A percentile compares a stretch with the other conserved stretches of the same genome.
These are phyloP conservation scores for Thunnus thynnus DNA, from an alignment of 2,113 vertebrate genomes.

Conservation along the genomic window DNA sequence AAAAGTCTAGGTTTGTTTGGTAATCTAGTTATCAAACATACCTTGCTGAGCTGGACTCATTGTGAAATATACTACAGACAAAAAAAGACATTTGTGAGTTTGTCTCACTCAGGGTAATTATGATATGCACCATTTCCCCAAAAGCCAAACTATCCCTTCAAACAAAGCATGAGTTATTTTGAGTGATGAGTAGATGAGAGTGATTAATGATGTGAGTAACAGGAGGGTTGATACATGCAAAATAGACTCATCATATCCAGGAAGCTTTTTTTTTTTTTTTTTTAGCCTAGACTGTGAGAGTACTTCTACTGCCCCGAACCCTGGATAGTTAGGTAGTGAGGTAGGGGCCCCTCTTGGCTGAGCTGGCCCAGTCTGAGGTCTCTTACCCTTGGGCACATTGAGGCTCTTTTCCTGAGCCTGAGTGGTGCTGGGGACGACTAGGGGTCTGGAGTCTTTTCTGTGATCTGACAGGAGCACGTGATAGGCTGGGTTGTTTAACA, in stretches of 20 bases:
- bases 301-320: neutral
- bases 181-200: conserved; percentile 40
- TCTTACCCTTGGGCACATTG: conserved; percentile 89
- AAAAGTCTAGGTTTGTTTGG: no score
- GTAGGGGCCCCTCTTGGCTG: conserved; percentile 16
- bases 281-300: neutral
- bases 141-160: conserved; percentile 55
- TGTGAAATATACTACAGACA: neutral
- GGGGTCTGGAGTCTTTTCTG: conserved; percentile 84
- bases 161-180: conserved; percentile 28
- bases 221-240: conserved; percentile 60
- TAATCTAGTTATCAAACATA: no score
- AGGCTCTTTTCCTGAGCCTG: conserved; percentile 86
- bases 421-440: conserved; percentile 75
- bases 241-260: neutral
- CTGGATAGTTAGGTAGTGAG: neutral
- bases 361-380: conserved; percentile 58
- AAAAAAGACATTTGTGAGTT: neutral
- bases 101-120: neutral
- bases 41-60: neutral
- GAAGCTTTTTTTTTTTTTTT: neutral
- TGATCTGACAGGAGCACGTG: conserved; percentile 93
- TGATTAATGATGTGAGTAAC: conserved; percentile 37
- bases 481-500: conserved; percentile 96
- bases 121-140: conserved; percentile 10